Base-by-base conservation (phyloP, 2,113 vertebrate species). In the Phycodurus eques region DNA sequence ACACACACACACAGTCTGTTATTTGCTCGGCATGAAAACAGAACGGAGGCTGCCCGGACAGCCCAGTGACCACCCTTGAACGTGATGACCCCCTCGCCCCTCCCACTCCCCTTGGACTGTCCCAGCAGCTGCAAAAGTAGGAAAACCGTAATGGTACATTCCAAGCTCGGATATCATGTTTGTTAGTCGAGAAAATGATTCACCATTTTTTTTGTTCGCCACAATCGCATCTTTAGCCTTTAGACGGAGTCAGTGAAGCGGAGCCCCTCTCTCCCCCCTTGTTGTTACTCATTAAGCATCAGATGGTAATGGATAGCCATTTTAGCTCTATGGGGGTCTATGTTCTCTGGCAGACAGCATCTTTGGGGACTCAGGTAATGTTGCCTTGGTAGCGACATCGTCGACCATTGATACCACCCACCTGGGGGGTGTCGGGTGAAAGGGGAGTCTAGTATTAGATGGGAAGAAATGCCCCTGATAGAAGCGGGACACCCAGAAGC, bases 281-380 rank as follows among this genome's bases (percentile, higher is more conserved):
- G 72, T 61, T 80, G 80, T 85, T 81, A 68, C 83, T 89, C 83
- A 81, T 78, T 87, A 63, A 70, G 73, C 81, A 83, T 88, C 79
- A 68, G 87, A 80, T 87, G 86, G 87, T 88, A 91, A 89, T 85
- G 73, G 90, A 90, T 88, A 89, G 81, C 87, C 74, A 49, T 51
- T 77, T 72, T 59, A 69, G 43, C 76, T 87, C 80, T 81, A 78
- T 83, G 81, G 86, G 56, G 75, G 81, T 82, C 87, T 85, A 80
- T 91, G 87, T 88, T 87, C 86, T 73, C 43, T 39, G 51, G 39
- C 68, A 75, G 78, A 82, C 76, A 57, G 78, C 70, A 81, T 85
- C 84, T 84, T 80, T 44, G n/a, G 87, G 82, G 88, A 88, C 47
- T 61, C 74, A 67, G 81, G 72, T 79, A 76, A 86, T 80, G 81